A percentile compares a stretch with the other conserved stretches of the same genome.
These are phyloP conservation scores for Podarcis siculus DNA, from an alignment of 2,797 vertebrate species.

Conservation along the genomic window DNA sequence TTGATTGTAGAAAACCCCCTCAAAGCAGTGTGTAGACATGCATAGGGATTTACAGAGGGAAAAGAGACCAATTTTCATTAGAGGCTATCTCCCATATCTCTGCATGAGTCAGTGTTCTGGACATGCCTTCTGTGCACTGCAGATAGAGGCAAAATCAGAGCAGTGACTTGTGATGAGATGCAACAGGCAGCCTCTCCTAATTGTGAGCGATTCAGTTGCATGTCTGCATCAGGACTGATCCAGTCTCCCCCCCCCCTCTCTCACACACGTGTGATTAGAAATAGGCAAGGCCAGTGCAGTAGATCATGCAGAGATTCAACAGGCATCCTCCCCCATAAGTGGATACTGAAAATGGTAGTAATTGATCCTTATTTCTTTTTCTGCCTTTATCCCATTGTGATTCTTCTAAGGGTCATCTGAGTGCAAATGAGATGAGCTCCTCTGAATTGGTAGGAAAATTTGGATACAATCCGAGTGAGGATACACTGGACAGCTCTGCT, in stretches of 20 bases:
- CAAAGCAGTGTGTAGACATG: too few species aligned
- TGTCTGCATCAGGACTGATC: neutral
- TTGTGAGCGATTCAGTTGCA: neutral
- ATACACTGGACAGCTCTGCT: constrained; percentile 37
- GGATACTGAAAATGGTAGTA: neutral
- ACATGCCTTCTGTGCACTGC: neutral
- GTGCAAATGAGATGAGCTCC: neutral
- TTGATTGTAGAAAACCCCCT: too few species aligned
- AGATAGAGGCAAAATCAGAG: neutral
- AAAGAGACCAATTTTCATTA: neutral
- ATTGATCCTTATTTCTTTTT: neutral
- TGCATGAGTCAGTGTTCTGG: neutral
- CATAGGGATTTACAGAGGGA: neutral
- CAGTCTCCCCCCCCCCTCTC: too few species aligned
- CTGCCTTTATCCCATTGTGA: neutral
- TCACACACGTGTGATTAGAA: neutral
- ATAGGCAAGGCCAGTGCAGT: neutral
- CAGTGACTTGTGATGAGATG: neutral
- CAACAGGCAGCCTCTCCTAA: neutral
- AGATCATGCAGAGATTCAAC: neutral
- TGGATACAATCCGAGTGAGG: neutral
- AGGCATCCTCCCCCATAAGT: neutral
- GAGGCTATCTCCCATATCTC: neutral
- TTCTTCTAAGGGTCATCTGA: constrained; percentile 9
- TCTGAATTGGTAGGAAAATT: neutral